These are phyloP conservation scores for Oriolus oriolus DNA, from an alignment of 2,113 vertebrate genomes.

Conservation along the genomic window DNA sequence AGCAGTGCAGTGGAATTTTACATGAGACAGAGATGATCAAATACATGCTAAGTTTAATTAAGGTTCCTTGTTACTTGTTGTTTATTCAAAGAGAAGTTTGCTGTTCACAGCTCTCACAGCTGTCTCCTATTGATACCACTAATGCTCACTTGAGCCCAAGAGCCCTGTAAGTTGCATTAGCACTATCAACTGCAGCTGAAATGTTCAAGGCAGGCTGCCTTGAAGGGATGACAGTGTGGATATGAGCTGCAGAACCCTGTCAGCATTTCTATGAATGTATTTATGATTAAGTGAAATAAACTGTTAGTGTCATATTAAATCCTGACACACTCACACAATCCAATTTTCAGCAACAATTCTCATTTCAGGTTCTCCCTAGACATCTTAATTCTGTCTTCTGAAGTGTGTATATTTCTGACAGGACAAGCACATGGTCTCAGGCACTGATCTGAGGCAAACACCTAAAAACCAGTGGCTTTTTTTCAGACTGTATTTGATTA, in stretches of 20 bases:
- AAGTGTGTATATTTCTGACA: background rate
- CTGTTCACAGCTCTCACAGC: background rate
- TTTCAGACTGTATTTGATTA: background rate
- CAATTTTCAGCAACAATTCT: background rate
- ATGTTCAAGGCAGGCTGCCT: background rate
- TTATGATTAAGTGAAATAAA: background rate
- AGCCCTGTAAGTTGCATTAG: background rate
- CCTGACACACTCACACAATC: background rate
- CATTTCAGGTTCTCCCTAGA: background rate
- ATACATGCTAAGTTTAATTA: background rate
- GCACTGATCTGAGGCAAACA: background rate
- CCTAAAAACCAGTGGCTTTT: fast-evolving
- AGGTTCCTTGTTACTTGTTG: background rate
- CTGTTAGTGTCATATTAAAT: background rate
- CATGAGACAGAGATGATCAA: background rate
- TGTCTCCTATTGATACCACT: fast-evolving
- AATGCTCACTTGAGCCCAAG: background rate
- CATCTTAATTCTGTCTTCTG: background rate
- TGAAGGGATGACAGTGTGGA: background rate
- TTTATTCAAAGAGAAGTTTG: background rate
- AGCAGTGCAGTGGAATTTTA: background rate
- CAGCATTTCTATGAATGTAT: background rate
- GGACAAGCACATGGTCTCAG: background rate
- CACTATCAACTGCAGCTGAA: background rate
- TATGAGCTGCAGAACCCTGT: background rate